These are phyloP conservation scores for Leptopilina myrica DNA, from an alignment of 2,888 invertebrate species.

Conservation along the genomic window DNA sequence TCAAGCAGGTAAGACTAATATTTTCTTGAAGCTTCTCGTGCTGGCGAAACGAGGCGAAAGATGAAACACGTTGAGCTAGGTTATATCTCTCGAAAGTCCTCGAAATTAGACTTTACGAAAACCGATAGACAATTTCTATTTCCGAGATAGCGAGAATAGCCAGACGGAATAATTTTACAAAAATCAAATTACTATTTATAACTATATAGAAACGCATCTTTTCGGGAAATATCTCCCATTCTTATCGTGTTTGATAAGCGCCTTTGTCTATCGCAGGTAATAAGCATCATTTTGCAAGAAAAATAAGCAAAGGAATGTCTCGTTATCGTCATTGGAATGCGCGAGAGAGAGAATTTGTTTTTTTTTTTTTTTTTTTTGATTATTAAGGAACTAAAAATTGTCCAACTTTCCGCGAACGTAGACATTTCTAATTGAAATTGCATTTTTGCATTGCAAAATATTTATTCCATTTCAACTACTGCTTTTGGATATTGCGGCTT, in stretches of 20 bases:
- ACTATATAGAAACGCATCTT: not conserved
- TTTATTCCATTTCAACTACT: too few relatives aligned
- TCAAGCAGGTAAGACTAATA: slow-evolving; percentile 41
- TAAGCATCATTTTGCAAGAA: not conserved
- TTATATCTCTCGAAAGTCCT: not conserved
- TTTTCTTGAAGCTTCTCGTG: not conserved
- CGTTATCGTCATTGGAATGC: slow-evolving; percentile 19
- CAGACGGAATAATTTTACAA: too few relatives aligned
- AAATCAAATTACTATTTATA: too few relatives aligned
- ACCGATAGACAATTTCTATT: not conserved
- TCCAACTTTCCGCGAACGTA: too few relatives aligned
- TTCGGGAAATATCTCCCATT: not conserved
- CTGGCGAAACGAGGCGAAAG: slow-evolving; percentile 18
- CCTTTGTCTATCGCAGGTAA: not conserved
- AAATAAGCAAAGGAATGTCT: not conserved
- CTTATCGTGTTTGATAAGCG: slow-evolving; percentile 14
- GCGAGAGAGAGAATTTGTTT: too few relatives aligned
- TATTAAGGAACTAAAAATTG: not conserved
- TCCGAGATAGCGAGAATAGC: too few relatives aligned
- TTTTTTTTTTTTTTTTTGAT: not conserved
- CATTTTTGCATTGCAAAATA: too few relatives aligned
- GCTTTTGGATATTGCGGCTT: too few relatives aligned
- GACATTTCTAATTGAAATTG: too few relatives aligned
- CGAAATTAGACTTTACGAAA: not conserved
- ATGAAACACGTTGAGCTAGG: slow-evolving; percentile 11